Conservation (phyloP, 2,888 invertebrate species). For the Hybos culiciformis region DNA sequence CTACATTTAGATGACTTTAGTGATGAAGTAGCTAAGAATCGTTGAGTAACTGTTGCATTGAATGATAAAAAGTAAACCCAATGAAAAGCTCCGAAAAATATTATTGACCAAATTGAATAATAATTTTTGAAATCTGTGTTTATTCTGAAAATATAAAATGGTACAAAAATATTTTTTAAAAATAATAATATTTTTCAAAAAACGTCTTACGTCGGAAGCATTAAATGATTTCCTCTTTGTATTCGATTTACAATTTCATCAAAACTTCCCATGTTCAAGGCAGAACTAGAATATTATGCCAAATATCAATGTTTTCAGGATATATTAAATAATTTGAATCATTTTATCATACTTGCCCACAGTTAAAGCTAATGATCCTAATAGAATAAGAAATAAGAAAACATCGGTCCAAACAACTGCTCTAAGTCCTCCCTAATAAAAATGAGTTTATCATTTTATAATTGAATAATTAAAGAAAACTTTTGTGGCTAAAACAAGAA, state of each 20-base stretch:
- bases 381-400: conserved; percentile 64
- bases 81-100: conserved; percentile 60
- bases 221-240: conserved; percentile 52
- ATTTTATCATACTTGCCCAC: too few relatives aligned
- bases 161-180: too few relatives aligned
- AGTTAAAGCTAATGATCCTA: conserved; percentile 59
- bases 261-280: conserved; percentile 55
- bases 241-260: conserved; percentile 50
- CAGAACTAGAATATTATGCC: too few relatives aligned
- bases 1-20: conserved; percentile 53
- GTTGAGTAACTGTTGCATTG: conserved; percentile 77
- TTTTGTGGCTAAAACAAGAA: too few relatives aligned
- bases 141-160: too few relatives aligned
- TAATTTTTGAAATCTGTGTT: conserved; percentile 65
- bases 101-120: conserved; percentile 61
- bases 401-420: conserved; percentile 77
- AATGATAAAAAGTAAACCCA: conserved; percentile 58
- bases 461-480: too few relatives aligned
- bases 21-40: conserved; percentile 61
- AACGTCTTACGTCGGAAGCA: conserved; percentile 58
- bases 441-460: too few relatives aligned
- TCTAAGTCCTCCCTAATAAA: conserved; percentile 62
- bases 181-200: too few relatives aligned
- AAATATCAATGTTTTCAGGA: too few relatives aligned
- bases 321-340: too few relatives aligned